phyloP scores from a whole-genome alignment of 2,888 invertebrate species.

The Cryptocephalus moraei region DNA sequence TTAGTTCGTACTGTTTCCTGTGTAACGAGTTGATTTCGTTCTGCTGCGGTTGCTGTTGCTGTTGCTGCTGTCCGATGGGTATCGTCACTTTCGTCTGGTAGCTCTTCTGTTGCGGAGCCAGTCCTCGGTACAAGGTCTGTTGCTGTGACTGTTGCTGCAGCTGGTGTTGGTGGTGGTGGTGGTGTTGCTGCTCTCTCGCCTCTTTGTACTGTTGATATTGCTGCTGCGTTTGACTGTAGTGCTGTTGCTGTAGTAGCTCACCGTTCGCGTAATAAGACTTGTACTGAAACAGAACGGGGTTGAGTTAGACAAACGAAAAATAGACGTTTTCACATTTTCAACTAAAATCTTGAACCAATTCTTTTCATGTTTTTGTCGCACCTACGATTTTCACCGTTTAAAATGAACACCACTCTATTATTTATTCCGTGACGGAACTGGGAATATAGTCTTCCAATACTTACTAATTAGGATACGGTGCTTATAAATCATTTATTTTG shows the following conservation, averaged over 20 bases:
- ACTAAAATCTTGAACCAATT: too few relatives aligned
- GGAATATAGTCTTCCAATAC: too few relatives aligned
- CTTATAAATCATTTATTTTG: too few relatives aligned
- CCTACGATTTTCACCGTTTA: too few relatives aligned
- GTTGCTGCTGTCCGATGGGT: conserved; percentile 28
- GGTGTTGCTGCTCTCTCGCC: conserved; percentile 26
- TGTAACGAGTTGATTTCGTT: conserved; percentile 20
- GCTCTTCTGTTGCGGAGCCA: conserved; percentile 12
- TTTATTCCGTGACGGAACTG: too few relatives aligned
- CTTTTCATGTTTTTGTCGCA: too few relatives aligned
- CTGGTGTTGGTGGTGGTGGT: conserved; percentile 30
- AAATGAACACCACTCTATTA: too few relatives aligned
- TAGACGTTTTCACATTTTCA: too few relatives aligned
- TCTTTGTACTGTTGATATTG: conserved; percentile 29
- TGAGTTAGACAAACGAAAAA: not conserved
- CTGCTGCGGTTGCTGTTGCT: not conserved
- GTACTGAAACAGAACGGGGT: conserved; percentile 5
- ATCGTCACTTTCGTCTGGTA: conserved; percentile 33
- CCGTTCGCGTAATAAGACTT: conserved; percentile 27
- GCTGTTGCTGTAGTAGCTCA: conserved; percentile 31
- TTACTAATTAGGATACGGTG: too few relatives aligned
- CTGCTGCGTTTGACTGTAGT: conserved; percentile 29
- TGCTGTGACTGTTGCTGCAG: conserved; percentile 29
- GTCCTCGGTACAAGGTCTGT: conserved; percentile 18
- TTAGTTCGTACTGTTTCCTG: conserved; percentile 28